Evolutionary conservation across 2,113 vertebrate genomes (phyloP), one percentile per base, ranked within the genome.

Genomic region (Bettongia penicillata): DNA sequence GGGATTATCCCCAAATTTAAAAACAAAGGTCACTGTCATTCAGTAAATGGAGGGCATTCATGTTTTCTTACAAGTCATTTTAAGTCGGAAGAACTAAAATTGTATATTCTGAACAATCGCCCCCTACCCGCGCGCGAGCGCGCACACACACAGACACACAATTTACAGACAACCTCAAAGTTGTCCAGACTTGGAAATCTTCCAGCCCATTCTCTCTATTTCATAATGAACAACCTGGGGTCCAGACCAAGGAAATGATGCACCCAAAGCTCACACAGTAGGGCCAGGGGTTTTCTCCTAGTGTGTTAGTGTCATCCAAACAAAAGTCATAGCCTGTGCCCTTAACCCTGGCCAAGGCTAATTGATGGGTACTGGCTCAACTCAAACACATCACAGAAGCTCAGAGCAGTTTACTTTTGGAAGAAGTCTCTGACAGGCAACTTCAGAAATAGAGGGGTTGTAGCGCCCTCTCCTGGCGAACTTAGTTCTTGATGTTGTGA

Each of bases 401-500:
- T 89, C 12, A 31, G 0, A 3, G 2, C 37, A 22, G n/a, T 31
- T 93, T 51, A 43, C n/a, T 52, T 93, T 43, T 0, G 31, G 37
- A 51, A 57, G 95, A 93, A 92, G 11, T 11, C n/a, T 8, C 47
- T 8, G 16, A 84, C 22, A 37, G 0, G 0, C 22, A 43, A 25
- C 89, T 92, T 50, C 53, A 90, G 14, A 91, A 90, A 48, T 52
- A 90, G 93, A 96, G 53, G 97, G 8, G 53, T 95, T 94, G 95
- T 94, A 97, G 96, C 94, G 96, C 94, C 97, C 96, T 95, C 98
- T 97, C 95, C 97, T 98, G 96, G 97, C 92, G 84, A 95, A 94
- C 51, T 43, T 90, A 31, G 49, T 91, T 94, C 91, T 97, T 95
- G 57, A 91, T 2, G 1, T 16, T 55, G 37, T 49, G 22, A 26